Base-by-base conservation (phyloP, 2,888 invertebrate genomes). In the Trichogramma dendrolimi region DNA sequence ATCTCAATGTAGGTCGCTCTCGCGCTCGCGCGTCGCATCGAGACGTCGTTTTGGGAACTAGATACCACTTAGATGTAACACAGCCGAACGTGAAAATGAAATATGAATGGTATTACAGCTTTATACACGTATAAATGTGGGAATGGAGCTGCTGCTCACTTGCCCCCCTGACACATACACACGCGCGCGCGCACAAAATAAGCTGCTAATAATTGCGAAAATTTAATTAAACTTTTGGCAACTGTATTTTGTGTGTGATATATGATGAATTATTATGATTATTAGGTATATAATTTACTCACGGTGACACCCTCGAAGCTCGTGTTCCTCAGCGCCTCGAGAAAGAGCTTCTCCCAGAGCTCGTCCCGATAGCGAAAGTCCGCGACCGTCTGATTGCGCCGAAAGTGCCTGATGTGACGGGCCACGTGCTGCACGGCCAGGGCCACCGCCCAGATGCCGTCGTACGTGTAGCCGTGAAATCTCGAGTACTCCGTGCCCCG, bases 401-500 rank as follows among this genome's bases (percentile, higher is more conserved):
- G 84, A 70, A 83, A 83, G 59, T 86, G 81, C 64, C 86, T 84
- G 53, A 90, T 86, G 68, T 87, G 83, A 69, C 90, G 88, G 0
- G 94, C 90, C 39, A 96, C 94, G 68, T 90, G 89, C 75, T 96
- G 92, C 64, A 99, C 91, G 1, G 97, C 97, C 64, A 95, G 80
- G 0, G 98, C 98, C 69, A 98, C 93, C 0, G 96, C 94, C 97
- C 98, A 98, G 68, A 99, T 92, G 4, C 95, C 98, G 79, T 99
- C 98, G 78, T 98, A 99, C 7, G 97, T 96, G 80, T 98, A 99
- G 3, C 96, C 97, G 78, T 97, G 96, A 77, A 95, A 97, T 68
- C 95, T 86, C 44, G 95, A 96, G 81, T 94, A 96, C 74, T 94
- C 93, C 1, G 81, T 77, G 1, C 91, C 90, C 67, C 94, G 83